Conservation (phyloP, 2,797 vertebrate species). For the Neosilurus mollespiculum region DNA sequence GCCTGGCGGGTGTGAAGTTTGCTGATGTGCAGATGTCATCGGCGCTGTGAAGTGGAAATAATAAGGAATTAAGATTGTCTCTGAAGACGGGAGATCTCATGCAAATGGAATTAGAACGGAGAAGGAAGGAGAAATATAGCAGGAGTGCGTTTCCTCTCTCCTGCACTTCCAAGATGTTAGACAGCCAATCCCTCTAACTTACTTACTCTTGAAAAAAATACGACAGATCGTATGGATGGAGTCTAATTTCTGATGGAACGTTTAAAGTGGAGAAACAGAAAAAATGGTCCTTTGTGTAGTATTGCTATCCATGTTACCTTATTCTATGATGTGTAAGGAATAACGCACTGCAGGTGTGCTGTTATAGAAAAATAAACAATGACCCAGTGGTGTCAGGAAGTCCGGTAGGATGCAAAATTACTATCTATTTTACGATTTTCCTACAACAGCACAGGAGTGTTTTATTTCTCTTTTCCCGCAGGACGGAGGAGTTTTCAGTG, state of each 20-base stretch:
- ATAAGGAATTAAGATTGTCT: conserved; percentile 78
- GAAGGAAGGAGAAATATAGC: conserved; percentile 59
- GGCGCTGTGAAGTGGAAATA: conserved; percentile 76
- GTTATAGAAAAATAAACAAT: background rate
- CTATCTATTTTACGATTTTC: background rate
- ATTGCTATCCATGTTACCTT: background rate
- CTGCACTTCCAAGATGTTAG: conserved; percentile 50
- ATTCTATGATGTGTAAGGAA: background rate
- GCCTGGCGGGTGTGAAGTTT: conserved; percentile 73
- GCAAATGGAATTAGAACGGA: conserved; percentile 74
- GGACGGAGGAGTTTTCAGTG: too few species aligned
- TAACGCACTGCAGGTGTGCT: background rate
- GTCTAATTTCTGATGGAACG: background rate
- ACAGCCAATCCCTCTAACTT: conserved; percentile 58
- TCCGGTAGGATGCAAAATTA: background rate
- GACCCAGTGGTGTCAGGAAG: background rate
- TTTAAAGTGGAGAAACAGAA: background rate
- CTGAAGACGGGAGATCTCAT: conserved; percentile 77
- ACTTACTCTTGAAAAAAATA: background rate
- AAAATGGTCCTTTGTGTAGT: background rate
- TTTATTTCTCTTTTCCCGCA: background rate
- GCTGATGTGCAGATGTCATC: conserved; percentile 75
- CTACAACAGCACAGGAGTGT: background rate
- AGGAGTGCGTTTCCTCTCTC: conserved; percentile 71
- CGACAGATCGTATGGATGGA: background rate